Evolutionary conservation across 2,113 vertebrate genomes (phyloP).

Genomic region (Axis porcinus): DNA sequence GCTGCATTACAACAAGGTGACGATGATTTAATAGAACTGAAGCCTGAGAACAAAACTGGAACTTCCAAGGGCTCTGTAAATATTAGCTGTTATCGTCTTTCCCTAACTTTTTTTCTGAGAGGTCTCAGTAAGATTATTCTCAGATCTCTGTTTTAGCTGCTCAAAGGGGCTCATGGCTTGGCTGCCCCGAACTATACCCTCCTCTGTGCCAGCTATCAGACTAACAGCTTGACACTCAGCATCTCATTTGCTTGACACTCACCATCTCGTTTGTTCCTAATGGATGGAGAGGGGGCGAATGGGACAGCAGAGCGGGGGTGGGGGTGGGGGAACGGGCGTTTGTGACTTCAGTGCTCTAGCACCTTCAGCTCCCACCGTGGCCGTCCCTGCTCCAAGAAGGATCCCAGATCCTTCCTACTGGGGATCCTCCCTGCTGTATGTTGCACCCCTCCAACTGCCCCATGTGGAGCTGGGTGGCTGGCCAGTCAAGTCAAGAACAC

Average conservation of each 20-base stretch:
- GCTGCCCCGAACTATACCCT: neutral
- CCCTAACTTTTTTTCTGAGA: neutral
- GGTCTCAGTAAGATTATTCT: neutral
- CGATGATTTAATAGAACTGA: neutral
- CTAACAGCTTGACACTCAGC: neutral
- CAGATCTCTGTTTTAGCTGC: neutral
- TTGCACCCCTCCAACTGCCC: neutral
- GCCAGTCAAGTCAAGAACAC: neutral
- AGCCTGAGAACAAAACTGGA: neutral
- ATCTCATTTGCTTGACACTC: neutral
- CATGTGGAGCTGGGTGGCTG: neutral
- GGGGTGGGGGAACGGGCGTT: neutral
- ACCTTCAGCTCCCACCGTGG: neutral
- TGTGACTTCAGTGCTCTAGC: neutral
- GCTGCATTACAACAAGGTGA: neutral
- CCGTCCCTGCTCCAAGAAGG: neutral
- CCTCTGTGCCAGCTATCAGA: rapidly evolving
- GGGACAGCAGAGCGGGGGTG: neutral
- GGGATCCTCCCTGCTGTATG: neutral
- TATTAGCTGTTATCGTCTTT: neutral
- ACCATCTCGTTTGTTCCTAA: neutral
- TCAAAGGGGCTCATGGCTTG: neutral
- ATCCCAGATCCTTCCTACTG: neutral
- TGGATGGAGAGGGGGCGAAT: neutral
- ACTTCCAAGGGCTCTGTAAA: neutral